Evolutionary conservation across 2,888 invertebrate genomes (phyloP), one percentile per base, ranked within the genome.

Genomic region (Agapostemon virescens): DNA sequence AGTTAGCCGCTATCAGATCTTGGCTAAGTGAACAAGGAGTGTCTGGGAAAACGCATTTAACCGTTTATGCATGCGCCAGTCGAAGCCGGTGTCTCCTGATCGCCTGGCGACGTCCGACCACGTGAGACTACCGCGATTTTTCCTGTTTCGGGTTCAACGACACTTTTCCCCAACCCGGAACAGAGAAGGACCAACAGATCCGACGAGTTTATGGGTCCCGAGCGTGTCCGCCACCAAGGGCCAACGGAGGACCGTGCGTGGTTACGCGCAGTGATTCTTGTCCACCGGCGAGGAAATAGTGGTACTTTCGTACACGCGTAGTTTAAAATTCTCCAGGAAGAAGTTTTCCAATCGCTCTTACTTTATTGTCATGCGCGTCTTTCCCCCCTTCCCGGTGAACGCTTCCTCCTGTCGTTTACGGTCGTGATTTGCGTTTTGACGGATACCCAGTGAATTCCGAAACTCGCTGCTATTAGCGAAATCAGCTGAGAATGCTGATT

Each of bases 1-100:
- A 87, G 87, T 88, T 87, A 87, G 88, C 90, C 90, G 89, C 91
- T 89, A 90, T 90, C 90, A 88, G 90, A 91, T 91, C 86, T 85
- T 86, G 86, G 87, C 83, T 87, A 86, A 88, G 85, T 83, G 86
- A 85, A 84, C 77, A 88, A 86, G 89, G 90, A 89, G 89, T 90
- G 90, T 87, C 88, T 89, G 90, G 88, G 89, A 90, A 89, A 90
- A 90, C 88, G 86, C 88, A 88, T 82, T 85, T 85, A n/a, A 84
- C 84, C 67, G 23, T 69, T 64, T 68, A 74, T 68, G 66, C 74
- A 38, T 42, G 68, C 4, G 55, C 23, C n/a, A 20, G 61, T 20
- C 33, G 61, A 61, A 13, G 42, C 36, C 55, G 49, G 58, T 80
- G 80, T 80, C 80, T 64, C 64, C 64, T 23, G 74, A 78, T 78